phyloP scores from a whole-genome alignment of 2,113 vertebrate species.

The Pongo pygmaeus region DNA sequence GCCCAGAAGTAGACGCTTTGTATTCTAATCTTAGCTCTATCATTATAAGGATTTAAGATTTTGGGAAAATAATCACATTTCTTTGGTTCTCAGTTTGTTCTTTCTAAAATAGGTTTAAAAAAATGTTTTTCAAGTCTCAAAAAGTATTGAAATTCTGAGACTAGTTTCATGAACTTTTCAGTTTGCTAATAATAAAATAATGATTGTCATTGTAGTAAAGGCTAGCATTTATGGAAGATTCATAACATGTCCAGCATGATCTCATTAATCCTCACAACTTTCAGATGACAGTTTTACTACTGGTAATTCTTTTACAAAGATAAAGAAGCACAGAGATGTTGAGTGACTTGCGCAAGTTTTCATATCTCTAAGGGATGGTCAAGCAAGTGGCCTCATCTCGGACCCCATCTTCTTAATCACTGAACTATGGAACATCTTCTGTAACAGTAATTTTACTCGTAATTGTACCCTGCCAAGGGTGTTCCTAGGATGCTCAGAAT shows the following conservation, averaged over 20 bases:
- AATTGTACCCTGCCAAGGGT: background rate
- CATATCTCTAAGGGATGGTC: background rate
- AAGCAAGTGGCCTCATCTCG: background rate
- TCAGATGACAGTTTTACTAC: background rate
- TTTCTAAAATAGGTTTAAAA: background rate
- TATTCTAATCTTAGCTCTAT: background rate
- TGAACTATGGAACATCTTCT: background rate
- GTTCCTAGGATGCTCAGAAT: background rate
- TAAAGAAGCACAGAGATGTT: background rate
- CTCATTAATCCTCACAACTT: background rate
- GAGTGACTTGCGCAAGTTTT: background rate
- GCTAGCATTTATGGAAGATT: background rate
- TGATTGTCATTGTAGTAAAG: background rate
- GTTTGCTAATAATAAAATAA: background rate
- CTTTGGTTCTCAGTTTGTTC: background rate
- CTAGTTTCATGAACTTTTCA: background rate
- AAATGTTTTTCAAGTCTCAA: background rate
- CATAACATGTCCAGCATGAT: background rate
- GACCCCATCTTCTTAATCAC: background rate
- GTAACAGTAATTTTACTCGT: background rate
- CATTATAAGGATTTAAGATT: background rate
- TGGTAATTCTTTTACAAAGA: background rate
- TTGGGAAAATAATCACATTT: background rate
- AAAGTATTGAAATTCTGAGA: background rate
- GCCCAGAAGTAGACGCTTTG: background rate